These are phyloP conservation scores for Yponomeuta malinellus DNA, from an alignment of 2,888 invertebrate species.

Conservation along the genomic window DNA sequence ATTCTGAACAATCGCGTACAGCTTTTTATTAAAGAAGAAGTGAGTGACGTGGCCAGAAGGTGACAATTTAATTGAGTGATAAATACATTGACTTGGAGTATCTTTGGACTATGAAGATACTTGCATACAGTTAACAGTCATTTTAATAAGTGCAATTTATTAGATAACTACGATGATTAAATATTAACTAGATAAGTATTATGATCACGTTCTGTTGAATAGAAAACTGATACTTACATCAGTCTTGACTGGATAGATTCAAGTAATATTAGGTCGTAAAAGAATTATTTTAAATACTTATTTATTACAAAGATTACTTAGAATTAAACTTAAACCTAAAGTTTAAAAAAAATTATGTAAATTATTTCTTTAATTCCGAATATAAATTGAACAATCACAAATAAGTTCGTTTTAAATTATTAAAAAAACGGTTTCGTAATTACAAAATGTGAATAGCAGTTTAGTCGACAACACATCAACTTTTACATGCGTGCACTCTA, in stretches of 20 bases:
- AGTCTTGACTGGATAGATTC: slow-evolving; percentile 3
- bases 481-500: too few relatives aligned
- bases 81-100: background rate
- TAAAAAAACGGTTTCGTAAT: background rate
- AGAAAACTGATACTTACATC: background rate
- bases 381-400: background rate
- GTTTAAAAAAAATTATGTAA: background rate
- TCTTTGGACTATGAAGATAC: background rate
- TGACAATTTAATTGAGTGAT: background rate
- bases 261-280: background rate
- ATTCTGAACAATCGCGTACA: slow-evolving; percentile 16
- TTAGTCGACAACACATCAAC: too few relatives aligned
- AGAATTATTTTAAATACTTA: slow-evolving; percentile 6
- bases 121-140: slow-evolving; percentile 4
- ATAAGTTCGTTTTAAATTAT: background rate
- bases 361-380: background rate
- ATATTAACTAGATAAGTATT: background rate
- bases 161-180: slow-evolving; percentile 5
- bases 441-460: background rate
- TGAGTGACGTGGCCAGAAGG: background rate
- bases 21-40: slow-evolving; percentile 5
- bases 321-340: background rate
- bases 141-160: slow-evolving; percentile 21
- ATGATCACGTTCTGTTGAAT: background rate
- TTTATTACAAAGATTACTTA: background rate